phyloP scores from a whole-genome alignment of 2,888 invertebrate genomes.

The Phaedon cochleariae region DNA sequence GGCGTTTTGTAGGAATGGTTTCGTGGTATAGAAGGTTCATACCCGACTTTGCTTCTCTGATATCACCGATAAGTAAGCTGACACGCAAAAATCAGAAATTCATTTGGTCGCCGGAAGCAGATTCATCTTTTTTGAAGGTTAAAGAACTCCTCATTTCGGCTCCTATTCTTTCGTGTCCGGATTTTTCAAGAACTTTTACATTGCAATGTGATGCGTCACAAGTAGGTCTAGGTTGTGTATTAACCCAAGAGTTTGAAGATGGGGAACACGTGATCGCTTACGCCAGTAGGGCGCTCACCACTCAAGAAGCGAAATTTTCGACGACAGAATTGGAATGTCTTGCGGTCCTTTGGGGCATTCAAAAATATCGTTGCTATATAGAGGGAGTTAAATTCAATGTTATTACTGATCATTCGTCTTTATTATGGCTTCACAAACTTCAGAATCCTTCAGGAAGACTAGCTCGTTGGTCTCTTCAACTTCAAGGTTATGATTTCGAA shows the following conservation, averaged over 20 bases:
- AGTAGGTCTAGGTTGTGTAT: conserved; percentile 15
- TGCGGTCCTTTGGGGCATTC: conserved; percentile 40
- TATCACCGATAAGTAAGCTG: conserved; percentile 31
- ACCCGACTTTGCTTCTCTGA: conserved; percentile 31
- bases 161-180: conserved; percentile 33
- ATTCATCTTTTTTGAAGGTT: conserved; percentile 17
- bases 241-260: conserved; percentile 29
- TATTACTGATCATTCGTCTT: conserved; percentile 39
- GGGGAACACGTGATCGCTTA: conserved; percentile 38
- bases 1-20: conserved; percentile 28
- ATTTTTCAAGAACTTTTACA: conserved; percentile 34
- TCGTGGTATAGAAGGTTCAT: conserved; percentile 44
- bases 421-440: conserved; percentile 33
- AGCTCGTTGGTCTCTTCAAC: conserved; percentile 19
- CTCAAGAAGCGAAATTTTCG: conserved; percentile 35
- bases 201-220: conserved; percentile 44
- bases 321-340: conserved; percentile 38
- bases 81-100: conserved; percentile 28
- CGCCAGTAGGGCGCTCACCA: conserved; percentile 30
- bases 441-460: conserved; percentile 34
- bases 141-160: conserved; percentile 24
- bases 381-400: conserved; percentile 37
- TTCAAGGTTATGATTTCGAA: conserved; percentile 25
- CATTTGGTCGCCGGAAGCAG: conserved; percentile 29
- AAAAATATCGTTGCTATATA: conserved; percentile 39